phyloP scores from a whole-genome alignment of 2,113 vertebrate genomes.

The Ageneiosus marmoratus region DNA sequence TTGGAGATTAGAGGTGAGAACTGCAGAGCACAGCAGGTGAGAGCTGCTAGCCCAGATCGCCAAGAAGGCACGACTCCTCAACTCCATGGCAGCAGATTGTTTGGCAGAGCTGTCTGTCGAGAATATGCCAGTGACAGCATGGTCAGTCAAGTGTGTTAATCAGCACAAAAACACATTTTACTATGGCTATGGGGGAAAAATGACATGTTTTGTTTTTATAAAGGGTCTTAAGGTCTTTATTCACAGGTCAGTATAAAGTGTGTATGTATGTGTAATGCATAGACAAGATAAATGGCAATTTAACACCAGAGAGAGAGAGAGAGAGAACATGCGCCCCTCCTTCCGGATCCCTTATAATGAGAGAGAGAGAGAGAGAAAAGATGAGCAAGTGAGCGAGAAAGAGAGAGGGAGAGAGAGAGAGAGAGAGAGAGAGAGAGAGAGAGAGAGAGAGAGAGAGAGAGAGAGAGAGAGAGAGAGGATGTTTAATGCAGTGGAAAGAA shows the following conservation, averaged over 20 bases:
- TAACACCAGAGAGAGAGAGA: constrained; percentile 20
- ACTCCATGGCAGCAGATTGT: constrained; percentile 51
- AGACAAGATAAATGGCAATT: constrained; percentile 9
- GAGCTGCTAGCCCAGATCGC: constrained; percentile 7
- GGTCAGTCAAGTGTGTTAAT: neutral
- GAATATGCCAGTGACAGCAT: constrained; percentile 41
- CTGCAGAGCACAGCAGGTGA: constrained; percentile 34
- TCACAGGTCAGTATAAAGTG: neutral
- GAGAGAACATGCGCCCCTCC: constrained; percentile 41
- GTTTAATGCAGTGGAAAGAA: neutral
- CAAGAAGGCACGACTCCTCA: constrained; percentile 23
- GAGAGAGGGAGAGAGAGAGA: neutral
- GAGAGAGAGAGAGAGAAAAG: neutral
- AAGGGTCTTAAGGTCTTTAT: neutral
- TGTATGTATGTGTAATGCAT: neutral
- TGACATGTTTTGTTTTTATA: neutral
- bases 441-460: neutral
- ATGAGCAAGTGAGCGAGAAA: neutral
- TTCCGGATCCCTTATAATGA: constrained; percentile 37
- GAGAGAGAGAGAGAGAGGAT: neutral
- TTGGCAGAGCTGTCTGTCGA: constrained; percentile 42
- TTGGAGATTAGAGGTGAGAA: constrained; percentile 25
- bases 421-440: neutral
- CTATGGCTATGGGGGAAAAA: neutral
- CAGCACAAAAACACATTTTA: constrained; percentile 11